These are phyloP conservation scores for Deilephila porcellus DNA, from an alignment of 2,888 invertebrate species.

Conservation along the genomic window DNA sequence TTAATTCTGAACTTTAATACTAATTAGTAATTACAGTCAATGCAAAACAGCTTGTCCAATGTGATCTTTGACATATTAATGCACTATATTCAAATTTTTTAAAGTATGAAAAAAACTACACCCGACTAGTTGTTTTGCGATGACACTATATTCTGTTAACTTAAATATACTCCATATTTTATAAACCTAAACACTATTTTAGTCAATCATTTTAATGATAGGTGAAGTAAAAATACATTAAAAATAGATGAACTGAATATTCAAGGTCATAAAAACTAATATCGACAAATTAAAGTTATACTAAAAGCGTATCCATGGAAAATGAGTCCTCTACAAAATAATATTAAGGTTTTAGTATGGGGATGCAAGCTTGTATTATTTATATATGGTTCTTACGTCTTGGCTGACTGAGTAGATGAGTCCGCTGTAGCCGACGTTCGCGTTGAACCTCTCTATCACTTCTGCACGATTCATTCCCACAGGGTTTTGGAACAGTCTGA, in stretches of 20 bases:
- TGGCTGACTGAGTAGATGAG: conserved; percentile 97
- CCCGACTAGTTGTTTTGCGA: too few species aligned
- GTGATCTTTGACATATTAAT: too few species aligned
- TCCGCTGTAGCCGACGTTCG: conserved; percentile 98
- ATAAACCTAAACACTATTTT: too few species aligned
- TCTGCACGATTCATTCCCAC: conserved; percentile 86
- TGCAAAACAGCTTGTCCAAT: too few species aligned
- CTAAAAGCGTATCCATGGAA: conserved; percentile 32
- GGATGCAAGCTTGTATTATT: conserved; percentile 38
- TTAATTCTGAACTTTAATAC: too few species aligned
- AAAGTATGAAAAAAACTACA: too few species aligned
- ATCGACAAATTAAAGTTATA: not conserved
- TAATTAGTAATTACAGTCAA: too few species aligned
- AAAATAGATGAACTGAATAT: not conserved
- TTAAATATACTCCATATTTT: too few species aligned
- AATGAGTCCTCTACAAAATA: conserved; percentile 33
- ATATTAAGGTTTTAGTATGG: conserved; percentile 35
- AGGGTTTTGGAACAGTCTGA: conserved; percentile 84
- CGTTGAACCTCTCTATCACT: conserved; percentile 97
- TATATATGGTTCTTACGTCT: conserved; percentile 89
- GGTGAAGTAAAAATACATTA: not conserved
- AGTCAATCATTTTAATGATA: not conserved
- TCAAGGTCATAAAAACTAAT: not conserved
- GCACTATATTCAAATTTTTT: too few species aligned
- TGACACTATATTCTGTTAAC: too few species aligned